These are phyloP conservation scores for Acleris cristana DNA, from an alignment of 2,888 invertebrate genomes.

Conservation along the genomic window DNA sequence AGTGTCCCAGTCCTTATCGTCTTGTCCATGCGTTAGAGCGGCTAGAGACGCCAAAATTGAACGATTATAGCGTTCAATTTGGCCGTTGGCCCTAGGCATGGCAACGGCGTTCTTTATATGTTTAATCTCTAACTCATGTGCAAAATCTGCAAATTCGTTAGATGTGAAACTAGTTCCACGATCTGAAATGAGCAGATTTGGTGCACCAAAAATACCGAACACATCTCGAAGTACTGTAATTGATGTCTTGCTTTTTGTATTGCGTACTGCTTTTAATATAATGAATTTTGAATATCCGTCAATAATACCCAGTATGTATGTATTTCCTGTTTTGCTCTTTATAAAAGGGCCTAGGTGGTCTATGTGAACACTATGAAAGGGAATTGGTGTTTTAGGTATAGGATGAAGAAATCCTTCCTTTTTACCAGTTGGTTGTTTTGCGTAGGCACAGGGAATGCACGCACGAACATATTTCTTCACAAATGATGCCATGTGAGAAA, in stretches of 20 bases:
- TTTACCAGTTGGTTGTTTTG: constrained; percentile 29
- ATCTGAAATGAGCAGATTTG: constrained; percentile 29
- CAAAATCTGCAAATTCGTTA: constrained; percentile 19
- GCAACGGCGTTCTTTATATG: constrained; percentile 42
- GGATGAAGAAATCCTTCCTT: constrained; percentile 29
- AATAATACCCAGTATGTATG: constrained; percentile 40
- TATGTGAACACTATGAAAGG: constrained; percentile 35
- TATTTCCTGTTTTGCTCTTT: constrained; percentile 38
- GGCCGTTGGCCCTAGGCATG: constrained; percentile 36
- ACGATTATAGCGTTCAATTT: constrained; percentile 38
- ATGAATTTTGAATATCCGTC: constrained; percentile 39
- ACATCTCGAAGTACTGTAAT: constrained; percentile 21
- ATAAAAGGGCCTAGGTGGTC: constrained; percentile 40
- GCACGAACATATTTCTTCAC: constrained; percentile 30
- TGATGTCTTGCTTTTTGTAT: constrained; percentile 21
- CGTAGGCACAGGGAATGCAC: constrained; percentile 25
- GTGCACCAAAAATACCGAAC: constrained; percentile 27
- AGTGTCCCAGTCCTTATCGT: constrained; percentile 22
- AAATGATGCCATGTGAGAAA: constrained; percentile 34
- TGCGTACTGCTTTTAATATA: constrained; percentile 25
- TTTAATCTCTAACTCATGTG: constrained; percentile 15
- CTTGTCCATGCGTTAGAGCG: constrained; percentile 13
- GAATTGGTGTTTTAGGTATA: constrained; percentile 28
- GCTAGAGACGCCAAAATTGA: constrained; percentile 31
- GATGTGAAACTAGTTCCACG: constrained; percentile 36